Percentiles rank a stretch among this genome's conserved stretches.
phyloP scores from a whole-genome alignment of 2,113 vertebrate genomes.

The Eptesicus fuscus region DNA sequence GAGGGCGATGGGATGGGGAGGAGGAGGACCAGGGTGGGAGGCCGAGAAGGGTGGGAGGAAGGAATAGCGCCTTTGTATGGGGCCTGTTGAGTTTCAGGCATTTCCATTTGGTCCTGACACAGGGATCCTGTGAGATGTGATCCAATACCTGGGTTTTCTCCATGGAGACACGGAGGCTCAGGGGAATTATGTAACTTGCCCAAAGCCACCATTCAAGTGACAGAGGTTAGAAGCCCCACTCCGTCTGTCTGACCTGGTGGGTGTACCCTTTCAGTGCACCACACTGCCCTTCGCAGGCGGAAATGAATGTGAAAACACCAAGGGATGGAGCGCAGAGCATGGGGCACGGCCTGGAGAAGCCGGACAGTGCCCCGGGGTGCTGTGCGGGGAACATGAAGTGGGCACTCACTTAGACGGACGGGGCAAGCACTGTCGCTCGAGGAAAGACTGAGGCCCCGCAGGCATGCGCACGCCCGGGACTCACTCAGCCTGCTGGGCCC shows the following conservation, averaged over 20 bases:
- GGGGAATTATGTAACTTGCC: background rate
- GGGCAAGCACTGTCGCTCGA: too few species aligned
- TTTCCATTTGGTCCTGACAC: background rate
- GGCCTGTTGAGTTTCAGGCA: background rate
- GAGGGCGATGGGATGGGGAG: background rate
- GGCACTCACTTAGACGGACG: accelerated
- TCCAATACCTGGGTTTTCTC: background rate
- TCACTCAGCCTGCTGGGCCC: background rate
- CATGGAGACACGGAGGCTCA: background rate
- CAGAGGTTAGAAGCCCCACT: background rate
- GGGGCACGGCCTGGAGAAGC: background rate
- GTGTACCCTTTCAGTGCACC: background rate
- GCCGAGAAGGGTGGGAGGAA: background rate
- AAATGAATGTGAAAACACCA: background rate
- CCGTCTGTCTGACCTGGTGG: background rate
- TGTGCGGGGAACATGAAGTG: background rate
- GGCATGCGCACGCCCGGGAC: accelerated
- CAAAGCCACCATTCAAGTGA: background rate
- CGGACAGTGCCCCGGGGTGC: background rate
- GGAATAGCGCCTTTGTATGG: too few species aligned
- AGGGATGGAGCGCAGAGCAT: too few species aligned
- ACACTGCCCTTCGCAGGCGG: background rate
- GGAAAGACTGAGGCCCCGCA: background rate
- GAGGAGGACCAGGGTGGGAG: background rate
- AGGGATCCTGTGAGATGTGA: background rate